These are phyloP conservation scores for Tortricodes alternella DNA, from an alignment of 2,888 invertebrate species.

Conservation along the genomic window DNA sequence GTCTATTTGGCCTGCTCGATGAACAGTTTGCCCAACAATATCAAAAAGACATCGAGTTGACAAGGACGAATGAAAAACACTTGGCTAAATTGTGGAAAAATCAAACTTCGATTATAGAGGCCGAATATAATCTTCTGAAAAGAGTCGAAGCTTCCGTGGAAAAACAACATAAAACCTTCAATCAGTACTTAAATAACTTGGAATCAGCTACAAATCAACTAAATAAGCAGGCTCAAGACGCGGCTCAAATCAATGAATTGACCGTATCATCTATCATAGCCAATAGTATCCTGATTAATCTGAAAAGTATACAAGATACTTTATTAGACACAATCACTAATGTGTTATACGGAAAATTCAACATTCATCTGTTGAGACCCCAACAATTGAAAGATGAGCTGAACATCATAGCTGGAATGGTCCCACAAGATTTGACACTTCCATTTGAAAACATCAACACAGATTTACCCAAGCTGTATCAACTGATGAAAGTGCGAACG, in stretches of 20 bases:
- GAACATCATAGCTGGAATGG: neutral
- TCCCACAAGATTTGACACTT: neutral
- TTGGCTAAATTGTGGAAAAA: neutral
- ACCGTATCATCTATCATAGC: neutral
- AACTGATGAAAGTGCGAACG: neutral
- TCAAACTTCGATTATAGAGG: no score
- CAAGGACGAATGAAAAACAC: no score
- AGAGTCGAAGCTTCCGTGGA: no score
- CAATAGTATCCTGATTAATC: neutral
- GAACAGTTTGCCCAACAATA: neutral
- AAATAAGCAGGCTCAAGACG: neutral
- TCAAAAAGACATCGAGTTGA: neutral
- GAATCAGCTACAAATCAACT: slow-evolving; percentile 9
- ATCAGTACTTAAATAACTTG: slow-evolving; percentile 20
- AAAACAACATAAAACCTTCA: slow-evolving; percentile 10
- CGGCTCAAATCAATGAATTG: neutral
- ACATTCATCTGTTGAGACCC: neutral
- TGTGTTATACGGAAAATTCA: neutral
- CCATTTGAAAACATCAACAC: neutral
- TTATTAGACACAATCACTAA: neutral
- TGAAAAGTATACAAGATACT: neutral
- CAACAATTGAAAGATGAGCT: neutral
- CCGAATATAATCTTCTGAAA: no score
- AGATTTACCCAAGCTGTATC: neutral
- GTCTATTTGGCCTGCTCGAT: neutral